Percentiles rank a stretch among this genome's conserved stretches.
These are phyloP conservation scores for Elysia crispata DNA, from an alignment of 2,888 invertebrate species.

Conservation along the genomic window DNA sequence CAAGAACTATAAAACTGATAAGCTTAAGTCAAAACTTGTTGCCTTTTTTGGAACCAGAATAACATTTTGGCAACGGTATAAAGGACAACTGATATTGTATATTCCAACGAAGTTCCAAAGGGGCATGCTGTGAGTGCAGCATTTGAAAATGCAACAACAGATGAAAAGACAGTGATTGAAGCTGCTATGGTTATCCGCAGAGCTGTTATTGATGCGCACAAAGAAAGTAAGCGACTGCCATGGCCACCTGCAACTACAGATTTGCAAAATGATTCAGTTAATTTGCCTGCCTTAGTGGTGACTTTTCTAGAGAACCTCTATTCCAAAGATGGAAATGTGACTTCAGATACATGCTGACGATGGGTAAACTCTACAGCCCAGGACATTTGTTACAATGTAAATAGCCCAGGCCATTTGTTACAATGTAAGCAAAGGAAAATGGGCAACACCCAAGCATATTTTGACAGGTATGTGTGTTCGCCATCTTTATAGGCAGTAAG, in stretches of 20 bases:
- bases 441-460: constrained; percentile 50
- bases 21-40: constrained; percentile 13
- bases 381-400: too few species aligned
- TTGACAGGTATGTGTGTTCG: constrained; percentile 49
- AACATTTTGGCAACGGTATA: constrained; percentile 48
- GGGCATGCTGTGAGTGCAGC: constrained; percentile 51
- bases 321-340: constrained; percentile 17
- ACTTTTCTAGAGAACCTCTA: not conserved
- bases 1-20: constrained; percentile 51
- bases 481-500: constrained; percentile 53
- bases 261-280: too few species aligned
- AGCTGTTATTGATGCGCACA: too few species aligned
- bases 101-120: too few species aligned
- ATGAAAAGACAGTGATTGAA: too few species aligned
- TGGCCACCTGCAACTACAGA: too few species aligned
- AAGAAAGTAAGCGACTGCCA: too few species aligned
- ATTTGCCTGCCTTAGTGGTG: not conserved
- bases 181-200: too few species aligned
- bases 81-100: constrained; percentile 44
- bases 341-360: constrained; percentile 16
- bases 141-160: constrained; percentile 53
- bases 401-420: constrained; percentile 51
- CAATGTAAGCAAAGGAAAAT: constrained; percentile 48
- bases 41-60: constrained; percentile 44
- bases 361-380: constrained; percentile 35